A percentile compares a stretch with the other conserved stretches of the same genome.
Conservation (phyloP, 2,888 invertebrate species). For the Sarcophaga variegata region DNA sequence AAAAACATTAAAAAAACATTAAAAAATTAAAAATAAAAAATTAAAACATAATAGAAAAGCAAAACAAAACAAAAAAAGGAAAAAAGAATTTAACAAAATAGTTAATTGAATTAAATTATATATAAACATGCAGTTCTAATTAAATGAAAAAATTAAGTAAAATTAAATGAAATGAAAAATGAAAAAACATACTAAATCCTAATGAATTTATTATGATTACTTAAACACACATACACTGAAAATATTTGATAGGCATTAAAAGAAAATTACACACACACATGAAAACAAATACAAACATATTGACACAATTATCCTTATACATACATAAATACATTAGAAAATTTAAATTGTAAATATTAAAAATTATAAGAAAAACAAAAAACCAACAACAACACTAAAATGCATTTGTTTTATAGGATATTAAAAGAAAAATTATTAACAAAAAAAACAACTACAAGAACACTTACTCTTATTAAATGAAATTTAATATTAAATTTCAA, state of each 20-base stretch:
- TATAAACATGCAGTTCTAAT: constrained; percentile 61
- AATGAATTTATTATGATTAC: constrained; percentile 53
- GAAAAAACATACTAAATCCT: constrained; percentile 29
- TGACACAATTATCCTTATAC: constrained; percentile 12
- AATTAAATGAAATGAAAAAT: constrained; percentile 28
- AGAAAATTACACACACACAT: constrained; percentile 11
- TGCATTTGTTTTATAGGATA: constrained; percentile 46
- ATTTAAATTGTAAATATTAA: constrained; percentile 42
- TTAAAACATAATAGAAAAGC: no score
- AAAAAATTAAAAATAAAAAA: not conserved
- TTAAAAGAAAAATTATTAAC: constrained; percentile 25
- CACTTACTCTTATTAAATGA: constrained; percentile 10
- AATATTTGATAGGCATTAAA: not conserved
- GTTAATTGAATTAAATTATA: constrained; percentile 64
- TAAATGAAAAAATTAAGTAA: constrained; percentile 26
- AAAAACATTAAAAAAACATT: constrained; percentile 19
- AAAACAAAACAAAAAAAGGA: no score
- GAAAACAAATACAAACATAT: constrained; percentile 39
- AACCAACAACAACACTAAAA: constrained; percentile 22
- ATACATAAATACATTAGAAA: constrained; percentile 3
- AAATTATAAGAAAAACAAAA: constrained; percentile 8
- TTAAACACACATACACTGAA: constrained; percentile 30
- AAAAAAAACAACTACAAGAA: not conserved
- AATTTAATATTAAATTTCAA: not conserved
- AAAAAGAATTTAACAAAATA: constrained; percentile 60